Base-by-base conservation (phyloP, 2,888 invertebrate genomes). In the Conops quadrifasciatus region DNA sequence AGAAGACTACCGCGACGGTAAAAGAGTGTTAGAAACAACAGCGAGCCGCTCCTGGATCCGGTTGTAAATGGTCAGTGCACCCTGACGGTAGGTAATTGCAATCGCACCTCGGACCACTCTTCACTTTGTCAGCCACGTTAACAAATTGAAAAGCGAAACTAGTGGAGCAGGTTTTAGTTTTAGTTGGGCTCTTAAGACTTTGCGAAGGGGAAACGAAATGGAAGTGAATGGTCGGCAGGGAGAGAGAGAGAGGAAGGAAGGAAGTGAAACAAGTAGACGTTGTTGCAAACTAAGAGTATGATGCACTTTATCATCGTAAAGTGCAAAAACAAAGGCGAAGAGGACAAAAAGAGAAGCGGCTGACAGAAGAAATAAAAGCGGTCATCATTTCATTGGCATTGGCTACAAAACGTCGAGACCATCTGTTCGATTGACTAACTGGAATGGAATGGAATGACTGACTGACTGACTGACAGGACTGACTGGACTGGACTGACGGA, bases 121-220 rank as follows among this genome's bases (percentile, higher is more conserved):
- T 26, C 28, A 64, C 64, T 28, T 19, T 28, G 49, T 24, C 26
- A 64, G 81, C 72, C 79, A 78, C 80, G 80, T 78, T 82, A 80
- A 81, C 81, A 82, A 82, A 82, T 82, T 82, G 80, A 68, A 68
- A 68, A 68, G 60, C 68, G 62, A 68, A 68, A 68, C 68, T 68
- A 62, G 68, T 51, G n/a, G 68, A 62, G 30, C 62, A 21, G 51
- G 62, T 68, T 68, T 62, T 49, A 49, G 21, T 49, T 47, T 47
- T 16, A 1, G 16, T 5, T 51, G 28, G 28, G 7, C 7, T 36
- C 15, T 19, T 28, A 21, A 16, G 45, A 62, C 2, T 19, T 43
- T 21, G 45, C 59, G 16, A 59, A 11, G 24, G 19, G 11, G 19
- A 43, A 2, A 13, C 1, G 60, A 36, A 15, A 24, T 2, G 24